Evolutionary conservation across 2,113 vertebrate genomes (phyloP).

Genomic region (Cyprinus carpio): DNA sequence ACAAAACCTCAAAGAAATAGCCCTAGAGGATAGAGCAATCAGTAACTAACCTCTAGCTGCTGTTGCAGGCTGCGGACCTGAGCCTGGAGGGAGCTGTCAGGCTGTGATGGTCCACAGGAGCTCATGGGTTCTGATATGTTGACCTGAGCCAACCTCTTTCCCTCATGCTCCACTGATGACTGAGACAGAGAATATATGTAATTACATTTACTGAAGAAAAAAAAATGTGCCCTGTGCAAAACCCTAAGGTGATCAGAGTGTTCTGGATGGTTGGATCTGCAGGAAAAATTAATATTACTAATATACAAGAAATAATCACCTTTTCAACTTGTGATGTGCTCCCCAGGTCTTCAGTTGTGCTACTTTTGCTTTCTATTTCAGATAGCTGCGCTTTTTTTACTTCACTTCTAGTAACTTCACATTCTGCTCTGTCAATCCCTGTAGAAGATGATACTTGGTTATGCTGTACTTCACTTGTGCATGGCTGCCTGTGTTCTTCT

Average conservation of each 20-base stretch:
- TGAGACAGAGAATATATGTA: constrained; percentile 52
- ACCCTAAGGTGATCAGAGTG: background rate
- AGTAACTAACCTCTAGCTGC: constrained; percentile 80
- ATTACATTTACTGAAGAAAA: background rate
- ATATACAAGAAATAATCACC: constrained; percentile 7
- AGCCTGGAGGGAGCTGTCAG: constrained; percentile 77
- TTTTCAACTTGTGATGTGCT: background rate
- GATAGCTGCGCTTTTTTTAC: background rate
- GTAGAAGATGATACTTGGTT: constrained; percentile 27
- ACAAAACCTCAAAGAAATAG: background rate
- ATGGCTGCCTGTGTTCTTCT: background rate
- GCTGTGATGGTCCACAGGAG: constrained; percentile 58
- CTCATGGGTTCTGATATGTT: constrained; percentile 38
- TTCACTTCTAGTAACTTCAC: background rate
- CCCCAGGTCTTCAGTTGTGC: constrained; percentile 13
- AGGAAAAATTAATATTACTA: background rate
- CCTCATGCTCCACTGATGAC: constrained; percentile 77
- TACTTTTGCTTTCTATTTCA: constrained; percentile 17
- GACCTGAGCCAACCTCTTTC: constrained; percentile 63
- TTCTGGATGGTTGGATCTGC: background rate
- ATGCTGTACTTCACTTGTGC: background rate
- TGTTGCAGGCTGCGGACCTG: constrained; percentile 80
- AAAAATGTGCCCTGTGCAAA: background rate
- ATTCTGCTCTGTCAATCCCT: background rate
- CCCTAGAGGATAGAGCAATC: background rate